Base-by-base conservation (phyloP, 2,888 invertebrate species). In the Caenorhabditis plicata region DNA sequence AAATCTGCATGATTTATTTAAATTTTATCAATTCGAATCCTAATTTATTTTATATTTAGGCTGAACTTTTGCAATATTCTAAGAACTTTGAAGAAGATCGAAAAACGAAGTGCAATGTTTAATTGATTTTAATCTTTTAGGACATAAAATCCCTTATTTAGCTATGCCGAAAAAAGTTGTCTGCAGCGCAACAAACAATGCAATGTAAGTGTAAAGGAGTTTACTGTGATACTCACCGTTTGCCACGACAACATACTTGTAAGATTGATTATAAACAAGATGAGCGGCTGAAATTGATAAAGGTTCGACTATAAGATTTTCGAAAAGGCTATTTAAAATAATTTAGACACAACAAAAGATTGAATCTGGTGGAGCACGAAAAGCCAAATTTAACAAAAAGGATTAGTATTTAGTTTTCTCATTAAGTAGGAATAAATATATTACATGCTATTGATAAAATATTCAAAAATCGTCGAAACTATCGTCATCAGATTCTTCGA, bases 221-320 rank as follows among this genome's bases (percentile, higher is more conserved):
- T 36, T 74, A 69, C 49, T 74, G 74, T 47, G 42, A 50, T 17
- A 54, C 52, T 15, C 74, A 74, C 38, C 65, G 68, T 25, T 49
- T 47, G 15, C 68, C 73, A 11, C 47, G 54, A 26, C 29, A 38
- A 7, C 74, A 74, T 42, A 50, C 52, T 27, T 73, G 73, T 52
- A 48, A 42, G 29, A 64, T 73, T 31, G 73, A 73, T 43, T 71
- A 71, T 51, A 71, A 71, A 41, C 66, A 68, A 48, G 60, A 60
- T 23, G 71, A 65, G 20, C 57, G 70, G 23, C 63, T 43, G 32
- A 64, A 69, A 41, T 54, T 71, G 50, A 47, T 60, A 44, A 67
- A 68, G 57, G 51, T 50, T 23, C n/a, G n/a, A n/a, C n/a, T n/a
- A n/a, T n/a, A n/a, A n/a, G n/a, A n/a, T n/a, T n/a, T n/a, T n/a